Evolutionary conservation across 2,113 vertebrate species (phyloP).

Genomic region (Synodontis membranacea): DNA sequence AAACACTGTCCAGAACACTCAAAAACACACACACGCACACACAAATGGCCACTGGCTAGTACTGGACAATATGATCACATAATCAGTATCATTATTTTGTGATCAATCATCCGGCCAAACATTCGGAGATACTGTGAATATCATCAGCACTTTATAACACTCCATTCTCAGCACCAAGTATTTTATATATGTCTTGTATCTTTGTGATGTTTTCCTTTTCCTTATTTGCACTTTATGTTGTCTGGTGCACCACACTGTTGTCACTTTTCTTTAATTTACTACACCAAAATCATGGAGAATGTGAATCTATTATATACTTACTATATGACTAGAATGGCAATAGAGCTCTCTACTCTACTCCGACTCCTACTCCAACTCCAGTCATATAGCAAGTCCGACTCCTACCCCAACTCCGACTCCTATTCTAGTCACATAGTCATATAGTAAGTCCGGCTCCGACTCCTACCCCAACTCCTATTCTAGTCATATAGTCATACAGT

Average conservation of each 20-base stretch:
- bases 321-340: not conserved
- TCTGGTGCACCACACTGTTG: not conserved
- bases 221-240: not conserved
- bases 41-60: not conserved
- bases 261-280: not conserved
- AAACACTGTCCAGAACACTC: conserved; percentile 53
- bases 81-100: not conserved
- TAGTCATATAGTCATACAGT: no score
- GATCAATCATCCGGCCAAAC: not conserved
- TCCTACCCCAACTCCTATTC: no score
- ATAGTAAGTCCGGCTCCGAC: no score
- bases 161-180: not conserved
- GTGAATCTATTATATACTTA: not conserved
- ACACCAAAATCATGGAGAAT: not conserved
- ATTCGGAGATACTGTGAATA: no score
- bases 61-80: not conserved
- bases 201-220: not conserved
- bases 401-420: no score
- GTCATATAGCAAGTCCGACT: no score
- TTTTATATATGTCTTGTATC: not conserved
- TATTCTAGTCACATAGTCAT: no score
- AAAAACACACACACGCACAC: conserved; percentile 32
- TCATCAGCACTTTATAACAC: not conserved
- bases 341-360: not conserved
- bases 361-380: no score